These are phyloP conservation scores for Acanthurus leucopareius DNA, from an alignment of 2,797 vertebrate genomes.

Conservation along the genomic window DNA sequence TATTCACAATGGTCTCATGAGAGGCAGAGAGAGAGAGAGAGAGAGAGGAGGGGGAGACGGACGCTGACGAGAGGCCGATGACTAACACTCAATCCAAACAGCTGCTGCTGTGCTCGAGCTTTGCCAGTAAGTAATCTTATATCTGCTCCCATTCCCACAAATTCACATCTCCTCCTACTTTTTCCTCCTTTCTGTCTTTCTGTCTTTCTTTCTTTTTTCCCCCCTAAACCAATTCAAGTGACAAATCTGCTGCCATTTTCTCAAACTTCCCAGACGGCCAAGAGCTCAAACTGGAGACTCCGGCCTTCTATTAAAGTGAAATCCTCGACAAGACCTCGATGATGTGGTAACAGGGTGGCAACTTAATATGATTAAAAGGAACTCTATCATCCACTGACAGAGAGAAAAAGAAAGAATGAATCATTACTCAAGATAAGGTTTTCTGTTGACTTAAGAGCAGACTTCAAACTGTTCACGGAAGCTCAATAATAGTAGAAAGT, in stretches of 20 bases:
- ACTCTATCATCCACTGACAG: neutral
- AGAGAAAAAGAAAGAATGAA: too few relatives aligned
- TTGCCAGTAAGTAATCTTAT: conserved; percentile 70
- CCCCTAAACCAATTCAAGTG: conserved; percentile 54
- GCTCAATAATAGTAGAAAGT: neutral
- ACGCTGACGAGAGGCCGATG: conserved; percentile 41
- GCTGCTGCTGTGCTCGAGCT: conserved; percentile 71
- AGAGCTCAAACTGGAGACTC: conserved; percentile 22
- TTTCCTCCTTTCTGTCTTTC: neutral
- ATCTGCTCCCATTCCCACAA: conserved; percentile 47
- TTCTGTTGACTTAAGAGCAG: neutral
- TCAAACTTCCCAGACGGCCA: conserved; percentile 1
- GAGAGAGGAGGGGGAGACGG: neutral
- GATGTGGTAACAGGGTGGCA: neutral
- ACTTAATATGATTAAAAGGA: neutral
- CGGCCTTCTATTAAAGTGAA: conserved; percentile 25
- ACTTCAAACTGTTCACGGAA: neutral
- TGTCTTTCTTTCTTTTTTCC: conserved; percentile 10
- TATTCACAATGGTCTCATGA: conserved; percentile 65
- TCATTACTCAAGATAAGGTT: neutral
- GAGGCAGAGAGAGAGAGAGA: too few relatives aligned
- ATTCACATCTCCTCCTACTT: conserved; percentile 43
- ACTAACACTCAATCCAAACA: conserved; percentile 73
- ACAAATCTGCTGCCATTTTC: conserved; percentile 32
- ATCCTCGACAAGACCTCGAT: neutral